These are phyloP conservation scores for Ptiloglossa arizonensis DNA, from an alignment of 1,140 invertebrate species.

Conservation along the genomic window DNA sequence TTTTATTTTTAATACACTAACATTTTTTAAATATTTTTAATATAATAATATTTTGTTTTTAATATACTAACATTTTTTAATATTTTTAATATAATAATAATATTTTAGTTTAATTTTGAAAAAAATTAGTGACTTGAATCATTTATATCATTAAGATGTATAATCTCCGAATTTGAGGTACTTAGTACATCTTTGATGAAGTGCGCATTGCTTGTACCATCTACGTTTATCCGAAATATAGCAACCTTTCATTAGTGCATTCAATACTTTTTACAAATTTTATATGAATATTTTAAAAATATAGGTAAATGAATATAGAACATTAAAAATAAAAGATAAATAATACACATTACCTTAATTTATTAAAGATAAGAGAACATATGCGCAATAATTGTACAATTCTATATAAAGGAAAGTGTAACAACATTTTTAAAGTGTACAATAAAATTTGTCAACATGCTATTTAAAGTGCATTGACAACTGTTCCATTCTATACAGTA, in stretches of 20 bases:
- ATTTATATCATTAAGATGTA: not conserved
- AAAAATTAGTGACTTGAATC: not conserved
- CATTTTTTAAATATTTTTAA: no score
- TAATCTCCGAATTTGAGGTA: not conserved
- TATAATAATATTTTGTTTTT: no score
- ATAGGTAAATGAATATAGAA: slow-evolving; percentile 1
- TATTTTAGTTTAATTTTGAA: not conserved
- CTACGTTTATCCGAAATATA: not conserved
- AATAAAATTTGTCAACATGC: slow-evolving; percentile 29
- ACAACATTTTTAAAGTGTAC: slow-evolving; percentile 19
- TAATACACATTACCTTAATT: slow-evolving; percentile 22
- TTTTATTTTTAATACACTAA: no score
- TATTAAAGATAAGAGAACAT: slow-evolving; percentile 35
- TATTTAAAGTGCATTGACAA: slow-evolving; percentile 18
- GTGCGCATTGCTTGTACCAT: not conserved
- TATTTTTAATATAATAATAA: no score
- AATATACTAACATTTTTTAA: no score
- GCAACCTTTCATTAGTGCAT: not conserved
- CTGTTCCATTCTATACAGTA: slow-evolving; percentile 21
- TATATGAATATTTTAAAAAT: not conserved
- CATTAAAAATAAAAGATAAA: slow-evolving; percentile 12
- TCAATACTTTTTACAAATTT: not conserved
- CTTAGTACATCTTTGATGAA: not conserved
- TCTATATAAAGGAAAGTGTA: slow-evolving; percentile 25
- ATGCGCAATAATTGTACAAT: slow-evolving; percentile 35